Conservation (phyloP, 2,113 vertebrate species). For the Passer montanus region DNA sequence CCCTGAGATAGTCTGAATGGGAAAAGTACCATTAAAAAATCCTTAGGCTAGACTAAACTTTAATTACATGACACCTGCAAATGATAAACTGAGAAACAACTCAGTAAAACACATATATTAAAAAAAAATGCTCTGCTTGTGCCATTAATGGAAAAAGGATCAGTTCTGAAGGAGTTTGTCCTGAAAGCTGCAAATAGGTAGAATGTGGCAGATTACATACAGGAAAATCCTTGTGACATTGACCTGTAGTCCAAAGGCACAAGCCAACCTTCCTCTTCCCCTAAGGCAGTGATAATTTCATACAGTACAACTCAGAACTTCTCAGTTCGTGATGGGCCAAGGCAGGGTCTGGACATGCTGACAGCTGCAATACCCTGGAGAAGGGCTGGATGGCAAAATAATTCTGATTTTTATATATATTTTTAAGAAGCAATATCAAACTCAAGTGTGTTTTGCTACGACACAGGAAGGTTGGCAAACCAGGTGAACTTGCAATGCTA, state of each 20-base stretch:
- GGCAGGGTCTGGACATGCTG: background rate
- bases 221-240: background rate
- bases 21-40: background rate
- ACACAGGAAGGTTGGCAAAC: background rate
- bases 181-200: background rate
- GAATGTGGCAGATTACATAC: background rate
- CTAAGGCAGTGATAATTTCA: background rate
- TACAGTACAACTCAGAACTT: background rate
- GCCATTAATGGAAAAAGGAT: background rate
- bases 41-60: background rate
- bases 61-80: constrained; percentile 30
- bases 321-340: fast-evolving
- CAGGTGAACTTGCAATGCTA: background rate
- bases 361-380: background rate
- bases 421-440: background rate
- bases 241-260: background rate
- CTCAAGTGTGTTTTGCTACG: background rate
- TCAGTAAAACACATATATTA: background rate
- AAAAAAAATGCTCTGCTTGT: background rate
- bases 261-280: background rate
- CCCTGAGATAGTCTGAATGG: background rate
- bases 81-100: background rate
- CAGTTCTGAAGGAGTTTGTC: background rate
- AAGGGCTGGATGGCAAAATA: background rate
- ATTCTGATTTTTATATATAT: background rate